These are phyloP conservation scores for Setophaga petechia DNA, from an alignment of 2,113 vertebrate genomes.

Conservation along the genomic window DNA sequence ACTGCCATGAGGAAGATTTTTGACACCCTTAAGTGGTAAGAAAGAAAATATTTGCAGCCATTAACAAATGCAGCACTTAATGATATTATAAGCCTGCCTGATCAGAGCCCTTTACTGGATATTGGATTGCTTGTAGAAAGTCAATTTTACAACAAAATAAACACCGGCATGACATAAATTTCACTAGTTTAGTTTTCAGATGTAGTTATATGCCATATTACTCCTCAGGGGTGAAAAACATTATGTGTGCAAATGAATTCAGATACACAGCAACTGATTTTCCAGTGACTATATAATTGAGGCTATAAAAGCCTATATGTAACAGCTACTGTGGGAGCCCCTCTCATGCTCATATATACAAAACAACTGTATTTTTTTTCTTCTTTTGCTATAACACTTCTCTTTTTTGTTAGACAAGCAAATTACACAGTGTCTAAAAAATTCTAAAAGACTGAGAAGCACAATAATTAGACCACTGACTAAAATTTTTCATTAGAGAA, in stretches of 20 bases:
- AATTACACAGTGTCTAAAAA: not conserved
- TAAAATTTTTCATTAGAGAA: slow-evolving; percentile 2
- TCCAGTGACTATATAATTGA: slow-evolving; percentile 69
- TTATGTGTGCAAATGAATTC: slow-evolving; percentile 72
- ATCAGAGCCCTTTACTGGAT: slow-evolving; percentile 34
- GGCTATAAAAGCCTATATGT: slow-evolving; percentile 67
- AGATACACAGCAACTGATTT: slow-evolving; percentile 64
- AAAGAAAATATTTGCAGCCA: slow-evolving; percentile 56
- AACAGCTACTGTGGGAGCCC: slow-evolving; percentile 64
- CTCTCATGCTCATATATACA: not conserved
- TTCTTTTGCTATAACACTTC: slow-evolving; percentile 48
- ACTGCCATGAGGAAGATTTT: slow-evolving; percentile 28
- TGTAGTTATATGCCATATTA: slow-evolving; percentile 62
- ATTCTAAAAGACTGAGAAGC: not conserved
- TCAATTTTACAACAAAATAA: slow-evolving; percentile 64
- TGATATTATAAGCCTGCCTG: slow-evolving; percentile 57
- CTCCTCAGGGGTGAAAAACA: slow-evolving; percentile 64
- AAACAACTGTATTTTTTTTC: not conserved
- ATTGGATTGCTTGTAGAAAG: slow-evolving; percentile 49
- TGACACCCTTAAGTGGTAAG: slow-evolving; percentile 2
- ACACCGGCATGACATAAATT: slow-evolving; percentile 53
- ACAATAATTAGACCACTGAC: not conserved
- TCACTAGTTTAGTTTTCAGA: slow-evolving; percentile 60
- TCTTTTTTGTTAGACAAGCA: slow-evolving; percentile 22
- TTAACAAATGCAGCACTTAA: slow-evolving; percentile 52